Conservation (phyloP, 2,797 vertebrate species). For the Gephyroberyx darwinii region DNA sequence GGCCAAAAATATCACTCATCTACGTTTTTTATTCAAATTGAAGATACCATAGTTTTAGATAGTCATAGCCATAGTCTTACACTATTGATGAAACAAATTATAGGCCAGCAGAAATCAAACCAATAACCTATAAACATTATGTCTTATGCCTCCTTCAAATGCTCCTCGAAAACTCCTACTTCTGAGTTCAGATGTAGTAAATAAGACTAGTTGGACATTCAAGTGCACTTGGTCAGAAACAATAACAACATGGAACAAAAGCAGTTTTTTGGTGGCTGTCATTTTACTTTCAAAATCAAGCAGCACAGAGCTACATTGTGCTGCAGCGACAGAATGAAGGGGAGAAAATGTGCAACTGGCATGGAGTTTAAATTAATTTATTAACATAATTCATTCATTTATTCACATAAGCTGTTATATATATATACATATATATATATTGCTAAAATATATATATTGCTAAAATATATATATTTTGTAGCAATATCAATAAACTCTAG, state of each 20-base stretch:
- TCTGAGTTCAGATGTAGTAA: not conserved
- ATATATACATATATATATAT: too few species aligned
- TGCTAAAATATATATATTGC: too few species aligned
- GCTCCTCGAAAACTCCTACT: not conserved
- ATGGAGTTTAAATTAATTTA: not conserved
- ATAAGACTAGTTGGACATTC: not conserved
- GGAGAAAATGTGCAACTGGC: not conserved
- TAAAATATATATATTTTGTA: too few species aligned
- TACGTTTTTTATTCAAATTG: not conserved
- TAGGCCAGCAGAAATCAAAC: not conserved
- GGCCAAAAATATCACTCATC: not conserved
- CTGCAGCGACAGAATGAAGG: not conserved
- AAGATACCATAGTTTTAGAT: not conserved
- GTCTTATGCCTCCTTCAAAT: not conserved
- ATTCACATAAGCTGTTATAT: too few species aligned
- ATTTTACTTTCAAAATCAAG: not conserved
- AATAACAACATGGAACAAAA: not conserved
- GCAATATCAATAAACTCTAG: not conserved
- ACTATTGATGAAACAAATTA: not conserved
- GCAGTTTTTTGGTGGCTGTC: too few species aligned
- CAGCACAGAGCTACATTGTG: too few species aligned
- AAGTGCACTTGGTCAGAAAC: not conserved
- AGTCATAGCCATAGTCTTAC: too few species aligned
- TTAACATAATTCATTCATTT: too few species aligned
- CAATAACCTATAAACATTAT: too few species aligned